Base-by-base conservation (phyloP, 2,888 invertebrate genomes). In the Agrochola lota region DNA sequence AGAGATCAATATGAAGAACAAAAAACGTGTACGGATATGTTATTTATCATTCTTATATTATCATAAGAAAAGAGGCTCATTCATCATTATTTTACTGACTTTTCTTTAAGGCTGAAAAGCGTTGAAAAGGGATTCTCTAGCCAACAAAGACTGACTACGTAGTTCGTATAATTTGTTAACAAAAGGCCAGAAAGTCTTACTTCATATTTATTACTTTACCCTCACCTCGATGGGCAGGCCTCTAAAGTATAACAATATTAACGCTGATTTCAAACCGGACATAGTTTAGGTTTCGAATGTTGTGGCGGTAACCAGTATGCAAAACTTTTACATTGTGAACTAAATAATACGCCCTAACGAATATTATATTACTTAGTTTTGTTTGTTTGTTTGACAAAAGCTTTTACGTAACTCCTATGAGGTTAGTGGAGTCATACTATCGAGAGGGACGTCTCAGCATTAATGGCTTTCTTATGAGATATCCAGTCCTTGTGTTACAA, bases 31-130 rank as follows among this genome's bases (percentile, higher is more conserved):
- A 80, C 30, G 40, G 91, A 90, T 90, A 89, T 89, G 91, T 90
- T 93, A 94, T 94, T 93, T 92, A 93, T 93, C 91, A 93, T 92
- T 91, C 90, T 90, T 91, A 90, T 91, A 94, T 94, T 94, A 94
- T 78, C 89, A 94, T 93, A 90, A 93, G 91, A 94, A 94, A 92
- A 92, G 93, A 88, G 89, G 90, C 86, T 91, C 94, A 94, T 95
- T 94, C 92, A 95, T 95, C 95, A 95, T 92, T 91, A 91, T 89
- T 84, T 86, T 90, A 89, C 93, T 90, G 92, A 93, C 92, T 94
- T 92, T 90, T 91, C 91, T 93, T 94, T 93, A 91, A 84, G 78
- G 86, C 84, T 87, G 85, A 89, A 88, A 92, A 91, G 93, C 91
- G 88, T 87, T 83, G 80, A 86, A 90, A 90, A 91, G 83, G 90